Evolutionary conservation across 2,888 invertebrate species (phyloP), one percentile per base, ranked within the genome.

Genomic region (Pyrgus malvae): DNA sequence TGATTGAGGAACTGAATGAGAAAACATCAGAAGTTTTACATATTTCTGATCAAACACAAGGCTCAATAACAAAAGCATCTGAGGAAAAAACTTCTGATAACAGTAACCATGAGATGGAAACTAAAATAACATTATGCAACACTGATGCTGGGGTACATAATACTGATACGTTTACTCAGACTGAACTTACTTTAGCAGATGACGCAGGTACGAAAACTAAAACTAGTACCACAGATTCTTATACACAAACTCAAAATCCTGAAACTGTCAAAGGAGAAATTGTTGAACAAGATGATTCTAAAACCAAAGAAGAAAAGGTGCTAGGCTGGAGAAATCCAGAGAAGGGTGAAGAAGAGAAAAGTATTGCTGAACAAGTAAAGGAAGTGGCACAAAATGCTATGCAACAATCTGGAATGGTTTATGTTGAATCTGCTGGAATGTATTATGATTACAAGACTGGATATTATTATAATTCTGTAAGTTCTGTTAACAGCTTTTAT

Each of bases 361-460:
- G 90, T 69, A 91, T 96, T 64, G 92, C 93, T 0, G 95, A 95
- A 33, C 95, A 96, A 81, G 95, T 96, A 45, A 94, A 93, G 42
- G 92, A 95, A 75, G 95, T 92, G 2, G 96, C 96, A 0, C 94
- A 95, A 75, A 92, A 91, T 74, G 95, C 94, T 3, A 80, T 95
- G 72, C 92, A 94, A 66, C 91, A 95, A 63, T 93, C 92, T 41
- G 95, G 95, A 12, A 96, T 97, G 91, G 94, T 96, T 21, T 97
- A 95, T 81, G 97, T 97, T 63, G 94, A 95, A 71, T 95, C 94
- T 2, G 95, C 95, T 17, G 97, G 97, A 62, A 92, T 97, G 85
- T 97, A 97, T 82, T 97, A 97, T 80, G 96, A 97, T 81, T 95
- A 94, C 65, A 94, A 93, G 70, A 95, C 96, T 63, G 97, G 97